A percentile compares a stretch with the other conserved stretches of the same genome.
Evolutionary conservation across 2,888 invertebrate genomes (phyloP).

Genomic region (Argyresthia goedartella): DNA sequence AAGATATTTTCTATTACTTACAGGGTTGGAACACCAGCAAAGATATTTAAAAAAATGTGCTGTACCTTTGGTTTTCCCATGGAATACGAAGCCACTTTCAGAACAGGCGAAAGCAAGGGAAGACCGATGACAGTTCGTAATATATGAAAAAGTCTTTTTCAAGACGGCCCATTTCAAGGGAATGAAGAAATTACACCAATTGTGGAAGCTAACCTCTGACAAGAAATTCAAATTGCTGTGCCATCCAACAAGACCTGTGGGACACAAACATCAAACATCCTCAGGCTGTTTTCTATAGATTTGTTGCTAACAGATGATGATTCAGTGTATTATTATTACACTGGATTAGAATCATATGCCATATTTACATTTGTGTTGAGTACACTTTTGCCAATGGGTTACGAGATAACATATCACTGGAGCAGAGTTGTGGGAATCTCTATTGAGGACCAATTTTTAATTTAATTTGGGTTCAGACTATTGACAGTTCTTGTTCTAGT

Average conservation of each 20-base stretch:
- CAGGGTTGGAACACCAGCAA: background rate
- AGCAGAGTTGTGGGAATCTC: conserved; percentile 1
- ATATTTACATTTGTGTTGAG: conserved; percentile 1
- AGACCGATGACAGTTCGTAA: background rate
- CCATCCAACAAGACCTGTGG: background rate
- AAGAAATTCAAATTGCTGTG: background rate
- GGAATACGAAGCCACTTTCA: background rate
- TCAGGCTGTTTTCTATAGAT: background rate
- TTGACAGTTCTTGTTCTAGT: too few species aligned
- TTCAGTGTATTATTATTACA: background rate
- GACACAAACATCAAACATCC: conserved; percentile 1
- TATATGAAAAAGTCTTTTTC: background rate
- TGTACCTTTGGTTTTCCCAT: background rate
- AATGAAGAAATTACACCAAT: background rate
- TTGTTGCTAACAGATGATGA: background rate
- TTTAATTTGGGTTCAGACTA: too few species aligned
- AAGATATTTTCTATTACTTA: background rate
- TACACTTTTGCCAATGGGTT: conserved; percentile 4
- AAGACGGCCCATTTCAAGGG: background rate
- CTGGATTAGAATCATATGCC: background rate
- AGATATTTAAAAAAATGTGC: conserved; percentile 2
- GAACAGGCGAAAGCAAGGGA: conserved; percentile 1
- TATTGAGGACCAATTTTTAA: conserved; percentile 5
- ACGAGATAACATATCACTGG: conserved; percentile 1
- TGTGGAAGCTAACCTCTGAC: background rate